Evolutionary conservation across 2,113 vertebrate genomes (phyloP).

Genomic region (Muscicapa adusta): DNA sequence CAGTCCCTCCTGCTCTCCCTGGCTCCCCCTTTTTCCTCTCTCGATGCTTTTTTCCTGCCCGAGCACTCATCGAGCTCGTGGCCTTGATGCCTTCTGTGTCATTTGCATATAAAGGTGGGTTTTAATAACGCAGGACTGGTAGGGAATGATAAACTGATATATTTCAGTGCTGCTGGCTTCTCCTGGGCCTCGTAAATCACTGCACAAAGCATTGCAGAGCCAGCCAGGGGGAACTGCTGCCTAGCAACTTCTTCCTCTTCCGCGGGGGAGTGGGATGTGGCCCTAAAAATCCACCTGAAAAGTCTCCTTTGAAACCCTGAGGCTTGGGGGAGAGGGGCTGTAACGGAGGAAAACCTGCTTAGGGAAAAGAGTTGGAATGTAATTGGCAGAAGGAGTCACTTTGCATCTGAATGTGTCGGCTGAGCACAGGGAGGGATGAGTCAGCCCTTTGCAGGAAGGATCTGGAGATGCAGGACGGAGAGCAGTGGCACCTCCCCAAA

Average conservation of each 20-base stretch:
- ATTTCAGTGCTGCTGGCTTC: not conserved
- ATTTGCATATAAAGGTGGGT: slow-evolving; percentile 19
- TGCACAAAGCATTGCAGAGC: not conserved
- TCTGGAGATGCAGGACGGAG: not conserved
- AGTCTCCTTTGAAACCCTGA: not conserved
- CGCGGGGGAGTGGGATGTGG: not conserved
- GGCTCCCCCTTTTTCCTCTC: not conserved
- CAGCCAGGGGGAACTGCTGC: slow-evolving; percentile 35
- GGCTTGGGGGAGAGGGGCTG: not conserved
- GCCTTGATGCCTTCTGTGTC: not conserved
- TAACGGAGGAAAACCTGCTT: not conserved
- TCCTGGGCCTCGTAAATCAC: slow-evolving; percentile 19
- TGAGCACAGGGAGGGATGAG: not conserved
- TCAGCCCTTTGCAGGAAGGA: not conserved
- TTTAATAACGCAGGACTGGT: not conserved
- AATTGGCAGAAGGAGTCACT: slow-evolving; percentile 40
- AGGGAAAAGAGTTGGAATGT: not conserved
- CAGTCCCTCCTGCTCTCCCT: not conserved
- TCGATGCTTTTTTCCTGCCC: accelerated
- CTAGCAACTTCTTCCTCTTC: not conserved
- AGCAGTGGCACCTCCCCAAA: not conserved
- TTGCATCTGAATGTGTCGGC: slow-evolving; percentile 1
- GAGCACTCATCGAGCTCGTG: accelerated
- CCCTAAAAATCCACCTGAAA: not conserved
- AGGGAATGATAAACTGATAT: not conserved